Evolutionary conservation across 2,888 invertebrate genomes (phyloP).

Genomic region (Cyclophora albipunctata): DNA sequence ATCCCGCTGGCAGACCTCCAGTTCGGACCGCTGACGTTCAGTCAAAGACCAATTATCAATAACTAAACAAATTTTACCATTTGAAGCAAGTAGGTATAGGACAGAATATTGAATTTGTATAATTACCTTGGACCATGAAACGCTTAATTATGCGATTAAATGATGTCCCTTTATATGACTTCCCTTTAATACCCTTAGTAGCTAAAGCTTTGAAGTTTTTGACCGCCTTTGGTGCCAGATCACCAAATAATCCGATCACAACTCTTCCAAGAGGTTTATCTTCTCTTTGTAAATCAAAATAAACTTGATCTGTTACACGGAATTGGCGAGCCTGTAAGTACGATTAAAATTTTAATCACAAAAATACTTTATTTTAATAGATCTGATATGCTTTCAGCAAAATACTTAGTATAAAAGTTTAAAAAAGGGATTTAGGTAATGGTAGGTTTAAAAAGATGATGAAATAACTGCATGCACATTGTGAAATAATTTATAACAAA

Average conservation of each 20-base stretch:
- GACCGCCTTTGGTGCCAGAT: slow-evolving; percentile 88
- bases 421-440: too few relatives aligned
- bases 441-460: too few relatives aligned
- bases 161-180: slow-evolving; percentile 83
- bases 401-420: neutral
- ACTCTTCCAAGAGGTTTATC: slow-evolving; percentile 84
- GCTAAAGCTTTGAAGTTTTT: slow-evolving; percentile 91
- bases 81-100: neutral
- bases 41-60: neutral
- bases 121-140: slow-evolving; percentile 92
- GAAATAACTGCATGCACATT: too few relatives aligned
- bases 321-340: slow-evolving; percentile 74
- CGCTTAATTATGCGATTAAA: slow-evolving; percentile 92
- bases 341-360: slow-evolving; percentile 1
- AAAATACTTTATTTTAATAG: slow-evolving; percentile 2
- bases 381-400: neutral
- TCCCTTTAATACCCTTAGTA: slow-evolving; percentile 82
- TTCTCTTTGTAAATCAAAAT: slow-evolving; percentile 85
- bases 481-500: too few relatives aligned
- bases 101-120: too few relatives aligned
- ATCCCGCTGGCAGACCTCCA: too few relatives aligned
- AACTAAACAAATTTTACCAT: neutral
- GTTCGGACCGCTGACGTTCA: too few relatives aligned
- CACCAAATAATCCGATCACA: slow-evolving; percentile 91
- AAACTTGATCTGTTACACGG: slow-evolving; percentile 87